Evolutionary conservation across 2,797 vertebrate genomes (phyloP).

Genomic region (Sebastolobus alascanus): DNA sequence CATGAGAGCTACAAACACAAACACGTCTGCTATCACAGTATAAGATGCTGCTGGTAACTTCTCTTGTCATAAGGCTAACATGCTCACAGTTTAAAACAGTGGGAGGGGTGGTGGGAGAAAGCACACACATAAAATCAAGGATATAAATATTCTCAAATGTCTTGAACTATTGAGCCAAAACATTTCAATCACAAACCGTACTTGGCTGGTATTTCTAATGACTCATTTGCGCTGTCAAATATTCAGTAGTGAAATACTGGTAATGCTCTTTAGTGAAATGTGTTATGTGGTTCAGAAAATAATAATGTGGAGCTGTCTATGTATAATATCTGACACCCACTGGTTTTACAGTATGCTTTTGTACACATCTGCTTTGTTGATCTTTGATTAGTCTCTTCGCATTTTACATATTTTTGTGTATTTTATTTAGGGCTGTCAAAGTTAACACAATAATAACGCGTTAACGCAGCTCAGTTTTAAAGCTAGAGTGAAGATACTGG

Average conservation of each 20-base stretch:
- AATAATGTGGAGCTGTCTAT: background rate
- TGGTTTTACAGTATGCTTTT: background rate
- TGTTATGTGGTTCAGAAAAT: conserved; percentile 18
- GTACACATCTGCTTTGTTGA: background rate
- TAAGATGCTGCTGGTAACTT: background rate
- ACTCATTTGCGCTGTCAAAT: conserved; percentile 40
- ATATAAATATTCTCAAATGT: conserved; percentile 29
- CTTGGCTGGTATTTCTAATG: conserved; percentile 14
- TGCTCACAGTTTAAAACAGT: background rate
- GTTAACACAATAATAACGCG: background rate
- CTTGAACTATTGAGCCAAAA: conserved; percentile 30
- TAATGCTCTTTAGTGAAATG: conserved; percentile 32
- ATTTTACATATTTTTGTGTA: background rate
- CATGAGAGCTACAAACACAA: background rate
- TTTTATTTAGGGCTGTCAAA: background rate
- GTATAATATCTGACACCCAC: conserved; percentile 18
- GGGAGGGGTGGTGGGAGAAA: background rate
- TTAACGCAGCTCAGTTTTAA: too few species aligned
- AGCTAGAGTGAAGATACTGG: too few species aligned
- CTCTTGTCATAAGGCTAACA: background rate
- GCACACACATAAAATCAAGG: background rate
- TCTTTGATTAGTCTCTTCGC: background rate
- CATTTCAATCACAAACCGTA: conserved; percentile 15
- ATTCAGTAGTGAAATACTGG: conserved; percentile 27
- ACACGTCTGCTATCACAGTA: background rate